Evolutionary conservation across 53 echinoderm and acorn worm genomes (phyloP).

Genomic region (Echinometra lucunter): DNA sequence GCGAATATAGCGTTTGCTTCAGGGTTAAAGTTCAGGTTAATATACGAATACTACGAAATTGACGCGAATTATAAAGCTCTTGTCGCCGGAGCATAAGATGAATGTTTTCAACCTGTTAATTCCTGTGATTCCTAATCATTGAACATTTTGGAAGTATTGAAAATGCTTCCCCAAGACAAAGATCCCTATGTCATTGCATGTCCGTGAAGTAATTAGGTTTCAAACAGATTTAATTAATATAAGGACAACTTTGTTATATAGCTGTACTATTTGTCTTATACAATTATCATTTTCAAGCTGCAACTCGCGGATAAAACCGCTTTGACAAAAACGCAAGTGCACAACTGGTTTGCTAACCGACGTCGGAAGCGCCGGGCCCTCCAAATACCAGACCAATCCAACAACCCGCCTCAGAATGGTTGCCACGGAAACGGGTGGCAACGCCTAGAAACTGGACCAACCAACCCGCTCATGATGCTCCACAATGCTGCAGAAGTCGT

Average conservation of each 20-base stretch:
- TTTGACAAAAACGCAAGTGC: slow-evolving; percentile 12
- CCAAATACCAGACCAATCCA: background rate
- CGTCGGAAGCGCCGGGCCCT: slow-evolving; percentile 11
- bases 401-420: background rate
- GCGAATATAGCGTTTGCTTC: no score
- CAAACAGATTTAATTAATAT: background rate
- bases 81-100: no score
- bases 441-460: background rate
- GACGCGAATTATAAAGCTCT: no score
- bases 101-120: no score
- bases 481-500: slow-evolving; percentile 53
- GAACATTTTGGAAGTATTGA: no score
- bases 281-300: background rate
- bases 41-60: no score
- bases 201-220: no score
- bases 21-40: no score
- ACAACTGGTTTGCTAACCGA: slow-evolving; percentile 60
- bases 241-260: background rate
- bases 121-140: no score
- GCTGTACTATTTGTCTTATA: background rate
- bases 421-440: background rate
- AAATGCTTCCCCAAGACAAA: no score
- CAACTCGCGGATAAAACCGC: background rate
- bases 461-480: slow-evolving; percentile 53
- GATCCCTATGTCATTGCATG: no score